These are phyloP conservation scores for Anastrepha obliqua DNA, from an alignment of 1,140 invertebrate genomes.

Conservation along the genomic window DNA sequence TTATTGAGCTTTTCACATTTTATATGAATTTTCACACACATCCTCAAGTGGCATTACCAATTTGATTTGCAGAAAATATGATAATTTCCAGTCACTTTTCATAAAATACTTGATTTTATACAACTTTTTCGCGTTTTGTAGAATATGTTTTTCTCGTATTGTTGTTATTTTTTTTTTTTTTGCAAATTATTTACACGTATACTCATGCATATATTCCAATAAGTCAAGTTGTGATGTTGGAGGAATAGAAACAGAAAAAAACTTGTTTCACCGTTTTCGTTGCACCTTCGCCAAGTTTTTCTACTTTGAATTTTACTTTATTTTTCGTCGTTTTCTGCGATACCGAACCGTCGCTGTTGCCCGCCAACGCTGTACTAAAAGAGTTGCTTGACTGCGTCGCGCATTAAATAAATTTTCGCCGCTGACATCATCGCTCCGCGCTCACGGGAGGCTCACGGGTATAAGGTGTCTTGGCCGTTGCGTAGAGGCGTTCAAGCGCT, in stretches of 20 bases:
- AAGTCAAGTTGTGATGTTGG: not conserved
- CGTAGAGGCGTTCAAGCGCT: not conserved
- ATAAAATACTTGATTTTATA: not conserved
- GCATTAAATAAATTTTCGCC: constrained; percentile 58
- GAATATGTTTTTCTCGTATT: no score
- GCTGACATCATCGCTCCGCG: constrained; percentile 55
- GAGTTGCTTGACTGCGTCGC: constrained; percentile 49
- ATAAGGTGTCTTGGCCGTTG: not conserved
- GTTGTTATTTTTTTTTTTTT: not conserved
- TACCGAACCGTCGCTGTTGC: constrained; percentile 57
- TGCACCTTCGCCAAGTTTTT: constrained; percentile 48
- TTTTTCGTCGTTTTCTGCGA: constrained; percentile 4
- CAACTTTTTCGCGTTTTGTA: not conserved
- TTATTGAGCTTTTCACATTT: constrained; percentile 23
- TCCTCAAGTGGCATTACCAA: not conserved
- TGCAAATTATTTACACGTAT: not conserved
- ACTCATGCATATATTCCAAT: not conserved
- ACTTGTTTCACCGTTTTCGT: constrained; percentile 49
- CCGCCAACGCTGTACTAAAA: constrained; percentile 61
- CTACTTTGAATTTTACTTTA: constrained; percentile 48
- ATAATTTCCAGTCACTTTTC: constrained; percentile 33
- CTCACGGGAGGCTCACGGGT: not conserved
- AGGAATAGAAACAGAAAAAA: not conserved
- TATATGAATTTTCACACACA: not conserved
- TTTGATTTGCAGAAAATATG: constrained; percentile 20